Conservation (phyloP, 2,113 vertebrate genomes). For the Craseonycteris thonglongyai region DNA sequence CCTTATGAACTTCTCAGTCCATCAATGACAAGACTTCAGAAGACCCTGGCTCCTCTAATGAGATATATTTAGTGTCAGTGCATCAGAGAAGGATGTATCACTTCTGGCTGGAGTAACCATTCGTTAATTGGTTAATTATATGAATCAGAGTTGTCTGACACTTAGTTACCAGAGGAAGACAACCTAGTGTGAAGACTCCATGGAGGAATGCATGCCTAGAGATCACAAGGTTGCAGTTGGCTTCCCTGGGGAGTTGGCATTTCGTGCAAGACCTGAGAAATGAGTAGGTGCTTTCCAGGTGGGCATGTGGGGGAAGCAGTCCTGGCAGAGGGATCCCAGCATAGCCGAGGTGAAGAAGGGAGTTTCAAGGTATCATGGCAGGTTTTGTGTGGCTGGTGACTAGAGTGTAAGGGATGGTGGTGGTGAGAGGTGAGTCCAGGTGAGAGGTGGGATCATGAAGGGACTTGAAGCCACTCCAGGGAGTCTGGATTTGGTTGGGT, state of each 20-base stretch:
- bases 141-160: neutral
- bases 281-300: neutral
- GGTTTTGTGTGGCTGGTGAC: neutral
- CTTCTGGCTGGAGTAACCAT: neutral
- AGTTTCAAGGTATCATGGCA: neutral
- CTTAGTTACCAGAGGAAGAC: neutral
- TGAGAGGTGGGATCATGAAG: neutral
- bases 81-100: neutral
- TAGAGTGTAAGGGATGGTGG: neutral
- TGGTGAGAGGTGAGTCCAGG: neutral
- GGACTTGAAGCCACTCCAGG: neutral
- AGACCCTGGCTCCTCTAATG: neutral
- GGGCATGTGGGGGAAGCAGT: neutral
- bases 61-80: neutral
- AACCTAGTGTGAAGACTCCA: neutral
- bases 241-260: neutral
- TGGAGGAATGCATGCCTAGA: neutral
- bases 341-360: neutral
- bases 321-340: neutral
- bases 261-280: neutral
- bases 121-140: neutral
- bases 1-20: neutral
- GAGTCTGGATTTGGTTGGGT: neutral
- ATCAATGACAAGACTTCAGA: neutral
- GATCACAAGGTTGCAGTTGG: neutral